A percentile compares a stretch with the other conserved stretches of the same genome.
phyloP scores from a whole-genome alignment of 2,113 vertebrate genomes.

The Eulacestoma nigropectus region DNA sequence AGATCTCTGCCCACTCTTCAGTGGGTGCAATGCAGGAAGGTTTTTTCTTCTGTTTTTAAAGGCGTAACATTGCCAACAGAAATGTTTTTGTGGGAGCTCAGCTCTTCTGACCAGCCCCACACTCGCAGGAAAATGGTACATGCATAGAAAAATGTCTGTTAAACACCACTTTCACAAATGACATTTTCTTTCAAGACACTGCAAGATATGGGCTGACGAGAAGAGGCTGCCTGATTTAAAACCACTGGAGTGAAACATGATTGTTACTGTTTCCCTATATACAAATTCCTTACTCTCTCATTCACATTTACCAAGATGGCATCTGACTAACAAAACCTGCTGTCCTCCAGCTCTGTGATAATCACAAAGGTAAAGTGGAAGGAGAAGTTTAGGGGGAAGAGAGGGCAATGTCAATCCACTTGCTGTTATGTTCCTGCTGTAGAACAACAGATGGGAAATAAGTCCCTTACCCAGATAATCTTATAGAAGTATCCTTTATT shows the following conservation, averaged over 20 bases:
- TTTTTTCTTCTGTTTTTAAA: not conserved
- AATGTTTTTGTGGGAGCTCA: not conserved
- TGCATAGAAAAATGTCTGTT: not conserved
- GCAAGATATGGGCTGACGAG: not conserved
- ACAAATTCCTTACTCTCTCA: not conserved
- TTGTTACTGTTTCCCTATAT: not conserved
- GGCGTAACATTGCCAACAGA: not conserved
- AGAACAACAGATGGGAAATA: not conserved
- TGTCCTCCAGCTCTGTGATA: not conserved
- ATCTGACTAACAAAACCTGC: not conserved
- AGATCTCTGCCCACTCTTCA: not conserved
- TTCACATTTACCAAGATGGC: not conserved
- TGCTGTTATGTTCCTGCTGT: not conserved
- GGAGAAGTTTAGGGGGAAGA: not conserved
- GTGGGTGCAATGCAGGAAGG: not conserved
- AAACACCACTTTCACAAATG: not conserved
- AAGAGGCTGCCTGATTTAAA: not conserved
- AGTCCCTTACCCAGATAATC: not conserved
- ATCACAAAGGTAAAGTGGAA: not conserved
- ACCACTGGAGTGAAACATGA: not conserved
- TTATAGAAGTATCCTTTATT: not conserved
- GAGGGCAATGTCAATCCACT: not conserved
- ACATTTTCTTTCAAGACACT: not conserved
- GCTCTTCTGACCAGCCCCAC: not conserved
- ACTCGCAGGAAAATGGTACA: not conserved